Percentiles rank a stretch among this genome's conserved stretches.
Conservation (phyloP, 2,797 vertebrate genomes). For the Leucoraja ocellata region DNA sequence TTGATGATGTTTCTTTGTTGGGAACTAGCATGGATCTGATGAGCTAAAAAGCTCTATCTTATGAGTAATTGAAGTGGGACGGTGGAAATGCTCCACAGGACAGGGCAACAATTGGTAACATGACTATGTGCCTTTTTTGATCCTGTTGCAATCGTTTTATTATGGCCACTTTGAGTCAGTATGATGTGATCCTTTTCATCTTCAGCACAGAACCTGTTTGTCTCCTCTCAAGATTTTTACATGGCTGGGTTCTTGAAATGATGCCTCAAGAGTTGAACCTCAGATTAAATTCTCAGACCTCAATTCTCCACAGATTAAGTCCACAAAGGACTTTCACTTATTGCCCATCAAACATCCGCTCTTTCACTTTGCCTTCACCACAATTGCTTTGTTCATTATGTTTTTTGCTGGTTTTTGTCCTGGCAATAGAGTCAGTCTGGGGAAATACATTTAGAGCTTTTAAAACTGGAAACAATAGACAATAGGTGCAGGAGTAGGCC, state of each 20-base stretch:
- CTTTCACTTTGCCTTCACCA: no score
- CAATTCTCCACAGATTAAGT: not conserved
- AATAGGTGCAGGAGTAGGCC: no score
- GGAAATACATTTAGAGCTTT: no score
- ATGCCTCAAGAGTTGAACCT: not conserved
- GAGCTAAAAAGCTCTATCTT: no score
- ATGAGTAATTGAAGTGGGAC: not conserved
- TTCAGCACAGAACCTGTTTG: not conserved
- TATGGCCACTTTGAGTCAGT: not conserved
- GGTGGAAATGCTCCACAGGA: not conserved
- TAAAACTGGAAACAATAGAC: not conserved
- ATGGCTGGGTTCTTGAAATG: not conserved
- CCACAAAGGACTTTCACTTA: not conserved
- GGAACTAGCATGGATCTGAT: no score
- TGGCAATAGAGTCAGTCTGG: not conserved
- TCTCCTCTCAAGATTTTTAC: not conserved
- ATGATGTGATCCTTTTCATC: not conserved
- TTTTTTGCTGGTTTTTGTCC: not conserved
- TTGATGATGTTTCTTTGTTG: no score
- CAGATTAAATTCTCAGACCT: not conserved
- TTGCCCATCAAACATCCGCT: not conserved
- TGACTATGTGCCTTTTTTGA: not conserved
- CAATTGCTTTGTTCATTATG: not conserved
- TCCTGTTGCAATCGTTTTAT: not conserved
- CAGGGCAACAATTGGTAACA: not conserved